Evolutionary conservation across 1,140 invertebrate genomes (phyloP), one percentile per base, ranked within the genome.

Genomic region (Charaxes varanes): DNA sequence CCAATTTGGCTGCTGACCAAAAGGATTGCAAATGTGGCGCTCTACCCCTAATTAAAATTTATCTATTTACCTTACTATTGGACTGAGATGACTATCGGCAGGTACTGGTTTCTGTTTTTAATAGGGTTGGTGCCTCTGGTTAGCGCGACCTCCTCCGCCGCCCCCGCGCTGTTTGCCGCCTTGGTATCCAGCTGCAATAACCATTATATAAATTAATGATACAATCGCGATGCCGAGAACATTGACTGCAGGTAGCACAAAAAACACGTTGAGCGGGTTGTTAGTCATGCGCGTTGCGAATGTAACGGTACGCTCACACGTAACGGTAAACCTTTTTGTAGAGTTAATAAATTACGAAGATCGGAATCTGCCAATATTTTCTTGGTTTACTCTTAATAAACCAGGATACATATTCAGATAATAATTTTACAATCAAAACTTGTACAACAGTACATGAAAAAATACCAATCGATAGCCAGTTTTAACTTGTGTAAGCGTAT

Each of bases 41-140:
- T n/a, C n/a, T n/a, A n/a, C 21, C 7, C 21, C 4, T 2, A 27
- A 12, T 27, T 12, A 2, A 27, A 2, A 12, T 12, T 8, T 27
- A 11, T 10, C 26, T 26, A 28, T 41, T 49, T 41, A 76, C 72
- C 72, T 77, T 72, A 71, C 62, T 73, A 76, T 79, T 74, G 78
- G 71, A 79, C 60, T 76, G 78, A 79, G 69, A 78, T 71, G 74
- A 72, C 67, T 76, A 63, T 70, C 53, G 69, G 65, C 74, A 79
- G 74, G 74, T 76, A 79, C 71, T 50, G 46, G 45, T 51, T 42
- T 24, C 45, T 43, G 64, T 67, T 87, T 19, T 28, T 89, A 92
- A 86, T 92, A 92, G 64, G 91, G 91, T 85, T 91, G 90, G 85
- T 91, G 90, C 87, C 91, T 90, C 85, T 91, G 90, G 82, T 89